Percentiles rank a stretch among this genome's conserved stretches.
Evolutionary conservation across 2,113 vertebrate species (phyloP).

Genomic region (Nyctibius bracteatus): DNA sequence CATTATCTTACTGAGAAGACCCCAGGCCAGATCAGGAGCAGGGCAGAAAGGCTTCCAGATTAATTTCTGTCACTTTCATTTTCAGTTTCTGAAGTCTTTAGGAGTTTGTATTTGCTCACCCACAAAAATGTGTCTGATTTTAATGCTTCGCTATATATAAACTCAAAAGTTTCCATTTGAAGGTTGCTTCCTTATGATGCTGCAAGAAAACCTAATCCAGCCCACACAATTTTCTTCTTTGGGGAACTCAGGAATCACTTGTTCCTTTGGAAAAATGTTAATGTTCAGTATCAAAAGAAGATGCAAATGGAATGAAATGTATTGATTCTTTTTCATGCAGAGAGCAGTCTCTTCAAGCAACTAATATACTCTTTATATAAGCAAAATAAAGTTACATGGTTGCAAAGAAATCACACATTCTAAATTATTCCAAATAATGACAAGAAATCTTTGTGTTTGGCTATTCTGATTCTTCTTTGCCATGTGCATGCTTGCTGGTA

Average conservation of each 20-base stretch:
- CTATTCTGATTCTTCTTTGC: not conserved
- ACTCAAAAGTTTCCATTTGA: not conserved
- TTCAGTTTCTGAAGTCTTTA: not conserved
- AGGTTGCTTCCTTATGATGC: not conserved
- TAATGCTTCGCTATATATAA: not conserved
- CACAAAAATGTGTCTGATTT: not conserved
- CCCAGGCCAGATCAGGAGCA: not conserved
- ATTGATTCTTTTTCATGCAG: not conserved
- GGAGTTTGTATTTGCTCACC: not conserved
- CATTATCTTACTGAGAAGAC: not conserved
- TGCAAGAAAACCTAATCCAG: not conserved
- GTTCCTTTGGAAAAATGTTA: not conserved
- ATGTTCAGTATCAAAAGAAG: not conserved
- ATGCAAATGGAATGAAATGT: not conserved
- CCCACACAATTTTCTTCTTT: constrained; percentile 10
- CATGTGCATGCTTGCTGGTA: not conserved
- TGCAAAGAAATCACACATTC: not conserved
- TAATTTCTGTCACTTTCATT: not conserved
- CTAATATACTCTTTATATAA: not conserved
- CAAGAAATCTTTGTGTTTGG: not conserved
- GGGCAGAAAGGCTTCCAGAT: not conserved
- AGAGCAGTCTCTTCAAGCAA: not conserved
- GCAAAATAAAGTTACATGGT: not conserved
- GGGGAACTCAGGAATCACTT: not conserved
- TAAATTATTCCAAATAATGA: not conserved